These are phyloP conservation scores for Pseudochromis fuscus DNA, from an alignment of 2,797 vertebrate species.

Conservation along the genomic window DNA sequence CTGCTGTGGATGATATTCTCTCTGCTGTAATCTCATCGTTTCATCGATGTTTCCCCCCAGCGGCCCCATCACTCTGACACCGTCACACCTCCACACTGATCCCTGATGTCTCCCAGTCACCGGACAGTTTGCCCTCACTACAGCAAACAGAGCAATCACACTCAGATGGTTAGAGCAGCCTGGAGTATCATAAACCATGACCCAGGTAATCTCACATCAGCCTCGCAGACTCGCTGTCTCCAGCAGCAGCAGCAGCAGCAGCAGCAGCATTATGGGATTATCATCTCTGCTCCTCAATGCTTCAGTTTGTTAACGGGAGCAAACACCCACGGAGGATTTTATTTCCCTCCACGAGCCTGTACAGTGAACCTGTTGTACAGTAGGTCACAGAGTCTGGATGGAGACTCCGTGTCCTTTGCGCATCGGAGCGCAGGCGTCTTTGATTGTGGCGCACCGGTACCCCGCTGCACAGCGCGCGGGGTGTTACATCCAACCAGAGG, in stretches of 20 bases:
- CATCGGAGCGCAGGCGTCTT: conserved; percentile 34
- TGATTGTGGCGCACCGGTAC: conserved; percentile 45
- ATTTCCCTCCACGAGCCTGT: background rate
- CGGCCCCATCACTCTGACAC: background rate
- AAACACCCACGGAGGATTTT: background rate
- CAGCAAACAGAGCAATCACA: background rate
- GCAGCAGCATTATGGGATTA: conserved; percentile 18
- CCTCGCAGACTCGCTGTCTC: conserved; percentile 11
- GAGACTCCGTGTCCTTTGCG: conserved; percentile 18
- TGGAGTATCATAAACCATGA: background rate
- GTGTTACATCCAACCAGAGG: background rate
- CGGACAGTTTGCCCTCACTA: background rate
- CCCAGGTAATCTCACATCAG: background rate
- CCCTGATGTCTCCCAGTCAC: background rate
- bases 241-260: conserved; percentile 2
- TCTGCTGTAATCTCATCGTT: background rate
- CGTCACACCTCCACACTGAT: background rate
- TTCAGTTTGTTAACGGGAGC: conserved; percentile 25
- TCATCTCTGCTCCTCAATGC: background rate
- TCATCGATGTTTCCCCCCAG: background rate
- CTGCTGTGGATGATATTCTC: conserved; percentile 2
- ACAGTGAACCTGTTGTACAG: conserved; percentile 56
- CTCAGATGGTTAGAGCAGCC: background rate
- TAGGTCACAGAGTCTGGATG: conserved; percentile 16
- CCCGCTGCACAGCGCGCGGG: conserved; percentile 27